Base-by-base conservation (phyloP, 1,140 invertebrate genomes). In the Cydia splendana region DNA sequence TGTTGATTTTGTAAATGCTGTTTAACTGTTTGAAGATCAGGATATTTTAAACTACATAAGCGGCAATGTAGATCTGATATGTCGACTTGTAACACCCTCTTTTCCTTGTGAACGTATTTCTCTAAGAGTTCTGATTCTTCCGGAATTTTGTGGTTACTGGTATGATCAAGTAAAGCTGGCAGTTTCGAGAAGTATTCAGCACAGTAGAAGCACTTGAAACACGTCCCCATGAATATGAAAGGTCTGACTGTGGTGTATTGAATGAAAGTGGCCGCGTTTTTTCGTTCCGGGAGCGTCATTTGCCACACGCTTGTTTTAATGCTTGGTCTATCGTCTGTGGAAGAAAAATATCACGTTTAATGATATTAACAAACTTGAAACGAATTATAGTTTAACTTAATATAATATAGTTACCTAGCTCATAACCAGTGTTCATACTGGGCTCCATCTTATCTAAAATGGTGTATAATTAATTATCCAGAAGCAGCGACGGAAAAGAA, bases 241-340 rank as follows among this genome's bases (percentile, higher is more conserved):
- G 67, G 67, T 7, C 67, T 38, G 67, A 91, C 88, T 0, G 77
- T 84, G 24, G 20, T 80, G 0, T 87, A 91, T 65, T 84, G 87
- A 34, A 81, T 82, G 75, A 89, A 91, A 38, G 86, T 84, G 3
- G 83, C 83, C 3, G 77, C 78, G 0, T 82, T 91, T 74, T 78
- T 87, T 48, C 76, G 78, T 48, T 75, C 79, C 24, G 85, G 84
- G 1, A 85, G 82, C 20, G 85, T 82, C 9, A 79, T 79, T 71
- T 71, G 67, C 67, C 82, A 84, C 4, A 81, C 65, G 65, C 82
- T 84, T 24, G 81, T 82, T 73, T 76, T 76, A 15, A 62, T n/a
- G 15, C 62, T 10, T 28, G 34, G 24, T 67, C 71, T 80, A 12
- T 75, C 48, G 75, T 48, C 83, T 85, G 83, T 74, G 75, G 76